Evolutionary conservation across 1,140 invertebrate genomes (phyloP), one percentile per base, ranked within the genome.

Genomic region (Eurosta solidaginis): DNA sequence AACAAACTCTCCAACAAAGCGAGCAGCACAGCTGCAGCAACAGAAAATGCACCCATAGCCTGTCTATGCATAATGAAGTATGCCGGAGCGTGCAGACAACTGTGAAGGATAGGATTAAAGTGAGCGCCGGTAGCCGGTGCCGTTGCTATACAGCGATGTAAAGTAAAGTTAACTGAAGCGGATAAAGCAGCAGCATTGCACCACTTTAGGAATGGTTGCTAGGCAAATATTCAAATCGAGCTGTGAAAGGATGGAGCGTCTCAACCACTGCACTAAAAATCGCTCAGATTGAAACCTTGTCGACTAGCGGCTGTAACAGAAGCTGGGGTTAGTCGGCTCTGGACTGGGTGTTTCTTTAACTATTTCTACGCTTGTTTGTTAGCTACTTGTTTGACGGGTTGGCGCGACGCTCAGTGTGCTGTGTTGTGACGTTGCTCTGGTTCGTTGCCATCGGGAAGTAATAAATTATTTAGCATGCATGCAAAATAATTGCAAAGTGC

Each of bases 401-500:
- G 10, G 22, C 22, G 29, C 73, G 44, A 17, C 68, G 22, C 20
- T 25, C 52, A 63, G 68, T 78, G 36, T 27, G 52, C n/a, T n/a
- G n/a, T n/a, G n/a, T n/a, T n/a, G n/a, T n/a, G n/a, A n/a, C n/a
- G n/a, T n/a, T 47, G 49, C 59, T 68, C 63, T 36, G 36, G 36
- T 63, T 42, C 52, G 78, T 79, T 79, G 78, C 78, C 76, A 79
- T 79, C 45, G 78, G 78, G 78, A 79, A 79, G 76, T 79, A 74
- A 77, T 79, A 79, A 79, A 79, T 77, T 77, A 79, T 79, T 79
- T 74, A 44, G 59, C 78, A 77, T 79, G 78, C 76, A 79, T 52
- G 63, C 74, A 77, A 77, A 77, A 68, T 68, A 68, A 68, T 68
- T 68, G 54, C 52, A 76, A 78, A 52, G n/a, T 63, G 40, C 74